Conservation (phyloP, 2,113 vertebrate genomes). For the Microcebus lehilahytsara region DNA sequence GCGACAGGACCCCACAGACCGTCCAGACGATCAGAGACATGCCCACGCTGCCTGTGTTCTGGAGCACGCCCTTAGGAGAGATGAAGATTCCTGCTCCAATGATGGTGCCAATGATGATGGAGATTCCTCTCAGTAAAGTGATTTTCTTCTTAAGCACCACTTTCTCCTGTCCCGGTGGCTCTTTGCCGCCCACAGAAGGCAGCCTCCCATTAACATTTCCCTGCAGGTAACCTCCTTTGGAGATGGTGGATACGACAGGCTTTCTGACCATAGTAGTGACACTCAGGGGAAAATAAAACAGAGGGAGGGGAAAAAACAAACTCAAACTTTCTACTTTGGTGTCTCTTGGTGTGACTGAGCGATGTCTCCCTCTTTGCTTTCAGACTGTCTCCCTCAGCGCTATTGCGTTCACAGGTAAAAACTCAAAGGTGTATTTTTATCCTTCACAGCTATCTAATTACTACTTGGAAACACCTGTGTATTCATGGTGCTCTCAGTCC, state of each 20-base stretch:
- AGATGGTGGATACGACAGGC: slow-evolving; percentile 70
- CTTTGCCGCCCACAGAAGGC: slow-evolving; percentile 48
- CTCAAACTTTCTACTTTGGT: slow-evolving; percentile 69
- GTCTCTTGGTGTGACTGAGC: slow-evolving; percentile 47
- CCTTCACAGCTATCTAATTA: slow-evolving; percentile 22
- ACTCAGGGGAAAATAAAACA: background rate
- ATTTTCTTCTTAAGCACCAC: slow-evolving; percentile 95
- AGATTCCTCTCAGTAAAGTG: slow-evolving; percentile 92
- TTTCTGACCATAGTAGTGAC: slow-evolving; percentile 85
- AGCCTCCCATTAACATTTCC: slow-evolving; percentile 71
- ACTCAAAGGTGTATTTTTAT: slow-evolving; percentile 40
- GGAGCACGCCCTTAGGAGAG: slow-evolving; percentile 95
- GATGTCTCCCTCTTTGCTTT: slow-evolving; percentile 38
- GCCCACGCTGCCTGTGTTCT: slow-evolving; percentile 93
- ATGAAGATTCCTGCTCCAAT: slow-evolving; percentile 99
- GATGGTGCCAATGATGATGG: slow-evolving; percentile 96
- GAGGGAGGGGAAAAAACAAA: background rate
- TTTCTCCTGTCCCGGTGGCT: slow-evolving; percentile 73
- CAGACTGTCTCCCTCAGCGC: slow-evolving; percentile 58
- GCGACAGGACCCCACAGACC: slow-evolving; percentile 92
- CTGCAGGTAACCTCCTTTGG: slow-evolving; percentile 78
- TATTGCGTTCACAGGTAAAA: slow-evolving; percentile 65
- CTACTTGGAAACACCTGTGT: slow-evolving; percentile 81
- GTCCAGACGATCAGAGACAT: slow-evolving; percentile 95
- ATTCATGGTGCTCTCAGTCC: background rate